Evolutionary conservation across 2,113 vertebrate genomes (phyloP).

Genomic region (Dipodomys merriami): DNA sequence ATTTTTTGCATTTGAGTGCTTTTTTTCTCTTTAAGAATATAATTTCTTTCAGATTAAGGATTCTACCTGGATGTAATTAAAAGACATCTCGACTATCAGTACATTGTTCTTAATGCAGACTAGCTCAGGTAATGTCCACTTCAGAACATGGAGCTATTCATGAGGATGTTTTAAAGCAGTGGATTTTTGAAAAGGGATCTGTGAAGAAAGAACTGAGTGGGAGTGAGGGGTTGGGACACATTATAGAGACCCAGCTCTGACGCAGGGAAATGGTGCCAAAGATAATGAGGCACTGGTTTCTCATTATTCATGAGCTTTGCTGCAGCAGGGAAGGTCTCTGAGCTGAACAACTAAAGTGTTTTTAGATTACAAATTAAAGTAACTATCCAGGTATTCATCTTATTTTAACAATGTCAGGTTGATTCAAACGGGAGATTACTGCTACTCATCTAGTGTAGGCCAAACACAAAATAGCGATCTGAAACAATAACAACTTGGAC

Average conservation of each 20-base stretch:
- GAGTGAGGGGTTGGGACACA: neutral
- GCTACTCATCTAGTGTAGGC: neutral
- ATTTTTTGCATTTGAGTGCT: conserved; percentile 9
- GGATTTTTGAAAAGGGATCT: neutral
- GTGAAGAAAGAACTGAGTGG: neutral
- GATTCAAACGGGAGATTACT: neutral
- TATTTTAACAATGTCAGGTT: conserved; percentile 20
- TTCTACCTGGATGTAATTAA: conserved; percentile 27
- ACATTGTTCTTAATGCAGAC: neutral
- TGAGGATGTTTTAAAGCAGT: neutral
- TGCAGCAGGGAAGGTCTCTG: neutral
- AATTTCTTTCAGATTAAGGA: conserved; percentile 13
- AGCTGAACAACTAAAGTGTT: neutral
- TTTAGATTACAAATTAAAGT: conserved; percentile 11
- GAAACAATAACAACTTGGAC: neutral
- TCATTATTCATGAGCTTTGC: neutral
- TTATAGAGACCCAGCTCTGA: neutral
- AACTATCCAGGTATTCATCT: neutral
- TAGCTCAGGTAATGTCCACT: neutral
- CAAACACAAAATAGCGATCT: neutral
- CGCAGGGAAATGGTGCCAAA: neutral
- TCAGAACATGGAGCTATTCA: neutral
- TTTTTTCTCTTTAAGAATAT: conserved; percentile 31
- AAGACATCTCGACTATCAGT: conserved; percentile 15
- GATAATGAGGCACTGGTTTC: neutral